Evolutionary conservation across 2,888 invertebrate species (phyloP), one percentile per base, ranked within the genome.

Genomic region (Steinernema carpocapsae): DNA sequence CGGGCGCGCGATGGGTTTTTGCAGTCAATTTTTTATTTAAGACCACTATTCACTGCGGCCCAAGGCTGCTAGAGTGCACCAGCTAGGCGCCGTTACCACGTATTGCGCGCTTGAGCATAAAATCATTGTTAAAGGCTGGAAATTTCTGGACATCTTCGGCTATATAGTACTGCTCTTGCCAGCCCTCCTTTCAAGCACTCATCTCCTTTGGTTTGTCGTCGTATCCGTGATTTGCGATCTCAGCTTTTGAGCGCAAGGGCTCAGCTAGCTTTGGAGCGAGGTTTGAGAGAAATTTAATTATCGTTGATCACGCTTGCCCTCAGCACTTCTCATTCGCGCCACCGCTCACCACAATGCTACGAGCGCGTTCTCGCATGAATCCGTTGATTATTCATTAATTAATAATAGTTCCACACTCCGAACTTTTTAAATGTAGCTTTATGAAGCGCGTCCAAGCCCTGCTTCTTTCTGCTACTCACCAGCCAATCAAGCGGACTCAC

Each of bases 301-400:
- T 22, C 24, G 19, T 24, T 52, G 52, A 52, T 52, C 24, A 52
- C 52, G 24, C 52, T 12, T n/a, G 52, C 52, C 19, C 52, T 19
- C 29, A 32, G 12, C 19, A n/a, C 17, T 32, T 4, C 12, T 26
- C 29, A 17, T 17, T 14, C 29, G 32, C 64, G 29, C 64, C 22
- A 29, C 3, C 64, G 17, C 29, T 19, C 29, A 32, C 64, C 17
- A 32, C 48, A 48, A 48, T 48, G 64, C 29, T 64, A 14, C 29
- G 32, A 64, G 37, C 29, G 64, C 64, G 32, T 64, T 64, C 64
- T 6, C 64, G 64, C 64, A 64, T 37, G 64, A 26, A 64, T 64
- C 26, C 26, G 37, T 29, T 64, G 64, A 26, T 64, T 64, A 64
- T 37, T 64, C 64, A 64, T 64, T 32, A 64, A 64, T 64, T 64